Evolutionary conservation across 1,140 invertebrate species (phyloP).

Genomic region (Aplysia californica): DNA sequence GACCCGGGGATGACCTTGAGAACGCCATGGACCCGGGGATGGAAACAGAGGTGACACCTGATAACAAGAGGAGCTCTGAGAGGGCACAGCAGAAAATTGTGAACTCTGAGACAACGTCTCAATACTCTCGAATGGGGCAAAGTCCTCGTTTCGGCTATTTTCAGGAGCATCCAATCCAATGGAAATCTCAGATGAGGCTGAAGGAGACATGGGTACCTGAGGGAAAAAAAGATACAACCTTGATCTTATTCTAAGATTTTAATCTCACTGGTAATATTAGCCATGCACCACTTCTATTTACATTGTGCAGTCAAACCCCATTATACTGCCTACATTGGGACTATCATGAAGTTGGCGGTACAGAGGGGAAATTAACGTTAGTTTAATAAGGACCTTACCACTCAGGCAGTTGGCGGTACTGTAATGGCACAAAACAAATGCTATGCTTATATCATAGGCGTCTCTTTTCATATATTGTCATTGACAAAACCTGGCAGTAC

Average conservation of each 20-base stretch:
- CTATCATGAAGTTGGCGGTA: too few relatives aligned
- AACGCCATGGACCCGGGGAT: neutral
- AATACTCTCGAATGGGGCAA: neutral
- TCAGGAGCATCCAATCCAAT: neutral
- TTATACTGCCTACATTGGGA: too few relatives aligned
- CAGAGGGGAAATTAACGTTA: too few relatives aligned
- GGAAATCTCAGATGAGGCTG: neutral
- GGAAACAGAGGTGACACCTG: neutral
- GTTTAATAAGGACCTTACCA: too few relatives aligned
- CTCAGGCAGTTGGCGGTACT: too few relatives aligned
- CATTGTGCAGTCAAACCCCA: too few relatives aligned
- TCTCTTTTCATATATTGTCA: too few relatives aligned
- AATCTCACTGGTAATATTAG: neutral
- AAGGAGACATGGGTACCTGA: neutral
- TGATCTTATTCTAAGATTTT: neutral
- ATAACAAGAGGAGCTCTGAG: neutral
- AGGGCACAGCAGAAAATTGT: neutral
- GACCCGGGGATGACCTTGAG: neutral
- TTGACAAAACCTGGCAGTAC: too few relatives aligned
- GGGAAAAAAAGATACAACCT: neutral
- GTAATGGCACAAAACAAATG: too few relatives aligned
- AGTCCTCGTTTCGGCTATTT: neutral
- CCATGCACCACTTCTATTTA: neutral
- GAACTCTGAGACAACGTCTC: neutral
- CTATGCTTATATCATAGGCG: too few relatives aligned